Evolutionary conservation across 1,140 invertebrate genomes (phyloP), one percentile per base, ranked within the genome.

Genomic region (Teleogryllus occipitalis): DNA sequence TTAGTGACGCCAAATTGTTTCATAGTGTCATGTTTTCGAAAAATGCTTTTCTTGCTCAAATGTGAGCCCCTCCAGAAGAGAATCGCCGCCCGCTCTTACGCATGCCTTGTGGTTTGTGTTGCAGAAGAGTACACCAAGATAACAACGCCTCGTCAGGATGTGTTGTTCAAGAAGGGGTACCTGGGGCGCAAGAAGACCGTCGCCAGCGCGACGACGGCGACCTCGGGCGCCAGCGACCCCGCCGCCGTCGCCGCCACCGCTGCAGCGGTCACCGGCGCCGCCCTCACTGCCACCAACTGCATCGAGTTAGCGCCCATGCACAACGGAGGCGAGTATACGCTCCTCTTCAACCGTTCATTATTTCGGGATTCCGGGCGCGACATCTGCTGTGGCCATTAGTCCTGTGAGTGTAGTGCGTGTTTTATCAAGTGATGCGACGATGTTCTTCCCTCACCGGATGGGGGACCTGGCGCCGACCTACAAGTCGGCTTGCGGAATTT

Each of bases 111-210:
- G 74, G n/a, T 75, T 54, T 14, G 7, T 80, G 74, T 86, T 87
- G 21, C 84, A 90, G 91, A 92, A 82, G 91, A 92, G 84, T 93
- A 93, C 83, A 92, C 91, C 79, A 89, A 90, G 82, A 92, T 93
- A 81, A 91, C 90, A 12, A 92, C 92, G 0, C 92, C 92, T 10
- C 85, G 92, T 77, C 91, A 92, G 84, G 92, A 93, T 82, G 88
- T 93, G n/a, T 85, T 93, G 79, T 92, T 93, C 84, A 93, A 93
- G 84, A 93, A 92, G 83, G 90, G 91, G 39, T 92, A 92, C 83
- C 85, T 92, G 65, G 89, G 88, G 78, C 88, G 89, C 81, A 91
- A 90, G 82, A 91, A 90, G 81, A 86, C 86, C 7, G 88, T 87
- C 83, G 74, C 84, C 83, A 65, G 0, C 87, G 85, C 79, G 54